Evolutionary conservation across 2,888 invertebrate genomes (phyloP).

Genomic region (Cristatella mucedo): DNA sequence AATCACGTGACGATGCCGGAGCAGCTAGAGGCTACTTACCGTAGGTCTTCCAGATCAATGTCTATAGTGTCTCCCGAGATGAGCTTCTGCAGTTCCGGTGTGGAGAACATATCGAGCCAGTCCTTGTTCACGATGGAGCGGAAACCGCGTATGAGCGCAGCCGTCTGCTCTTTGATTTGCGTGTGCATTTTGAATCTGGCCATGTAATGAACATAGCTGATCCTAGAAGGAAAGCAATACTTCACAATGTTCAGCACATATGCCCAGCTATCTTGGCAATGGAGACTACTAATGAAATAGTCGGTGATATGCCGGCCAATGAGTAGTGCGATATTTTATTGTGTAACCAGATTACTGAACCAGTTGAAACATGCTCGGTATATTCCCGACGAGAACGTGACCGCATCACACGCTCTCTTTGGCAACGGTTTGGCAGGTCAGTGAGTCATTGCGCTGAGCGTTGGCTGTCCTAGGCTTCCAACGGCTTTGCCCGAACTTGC

Average conservation of each 20-base stretch:
- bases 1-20: background rate
- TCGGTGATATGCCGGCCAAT: too few relatives aligned
- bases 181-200: constrained; percentile 96
- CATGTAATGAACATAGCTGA: constrained; percentile 81
- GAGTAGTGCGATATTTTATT: too few relatives aligned
- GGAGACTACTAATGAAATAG: too few relatives aligned
- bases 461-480: too few relatives aligned
- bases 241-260: background rate
- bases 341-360: too few relatives aligned
- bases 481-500: too few relatives aligned
- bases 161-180: constrained; percentile 90
- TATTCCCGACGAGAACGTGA: too few relatives aligned
- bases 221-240: constrained; percentile 47
- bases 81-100: constrained; percentile 80
- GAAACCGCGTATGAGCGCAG: constrained; percentile 89
- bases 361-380: too few relatives aligned
- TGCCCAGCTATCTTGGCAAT: too few relatives aligned
- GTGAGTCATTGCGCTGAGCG: too few relatives aligned
- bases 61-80: constrained; percentile 91
- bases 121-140: constrained; percentile 83
- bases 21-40: constrained; percentile 18
- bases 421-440: too few relatives aligned
- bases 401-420: too few relatives aligned
- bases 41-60: constrained; percentile 53
- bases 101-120: constrained; percentile 83